Conservation (phyloP, 2,113 vertebrate species). For the Narcine bancroftii region DNA sequence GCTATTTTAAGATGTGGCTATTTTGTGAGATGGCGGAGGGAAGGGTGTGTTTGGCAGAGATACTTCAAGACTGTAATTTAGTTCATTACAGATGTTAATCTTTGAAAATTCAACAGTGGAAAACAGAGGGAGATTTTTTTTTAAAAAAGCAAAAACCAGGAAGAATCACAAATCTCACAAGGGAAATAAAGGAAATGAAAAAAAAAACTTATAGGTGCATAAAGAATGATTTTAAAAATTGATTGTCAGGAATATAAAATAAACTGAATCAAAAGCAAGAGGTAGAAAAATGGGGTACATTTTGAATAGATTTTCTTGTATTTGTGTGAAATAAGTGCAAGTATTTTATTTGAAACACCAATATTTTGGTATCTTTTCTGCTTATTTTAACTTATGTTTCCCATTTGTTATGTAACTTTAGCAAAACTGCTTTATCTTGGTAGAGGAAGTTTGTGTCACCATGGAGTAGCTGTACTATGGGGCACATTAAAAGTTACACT, state of each 20-base stretch:
- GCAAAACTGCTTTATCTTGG: not conserved
- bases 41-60: not conserved
- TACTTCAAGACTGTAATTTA: not conserved
- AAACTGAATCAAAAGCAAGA: not conserved
- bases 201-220: not conserved
- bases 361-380: not conserved
- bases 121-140: not conserved
- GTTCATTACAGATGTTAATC: not conserved
- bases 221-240: not conserved
- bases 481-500: not conserved
- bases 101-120: not conserved
- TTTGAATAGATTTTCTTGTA: not conserved
- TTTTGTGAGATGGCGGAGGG: not conserved
- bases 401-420: not conserved
- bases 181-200: not conserved
- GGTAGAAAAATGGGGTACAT: too few relatives aligned
- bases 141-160: not conserved
- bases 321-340: not conserved
- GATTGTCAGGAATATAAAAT: not conserved
- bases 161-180: not conserved
- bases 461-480: not conserved
- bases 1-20: not conserved
- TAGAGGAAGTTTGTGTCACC: not conserved
- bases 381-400: not conserved
- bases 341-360: not conserved